Base-by-base conservation (phyloP, 2,797 vertebrate species). In the Pogoniulus pusillus region DNA sequence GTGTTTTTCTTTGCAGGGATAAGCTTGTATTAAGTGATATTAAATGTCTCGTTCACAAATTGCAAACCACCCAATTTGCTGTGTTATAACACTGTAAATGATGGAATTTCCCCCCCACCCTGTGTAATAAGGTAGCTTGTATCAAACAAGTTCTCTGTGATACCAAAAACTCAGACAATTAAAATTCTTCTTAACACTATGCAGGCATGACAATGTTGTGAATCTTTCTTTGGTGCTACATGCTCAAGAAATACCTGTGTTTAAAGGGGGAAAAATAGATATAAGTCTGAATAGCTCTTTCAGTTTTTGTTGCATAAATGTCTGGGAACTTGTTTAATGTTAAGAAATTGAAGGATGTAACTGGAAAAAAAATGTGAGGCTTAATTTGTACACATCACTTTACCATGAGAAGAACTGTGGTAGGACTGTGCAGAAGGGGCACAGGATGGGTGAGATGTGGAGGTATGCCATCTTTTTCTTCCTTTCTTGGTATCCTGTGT, bases 141-240 rank as follows among this genome's bases (percentile, higher is more conserved):
- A 57, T 83, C 10, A 69, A 89, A 85, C 29, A 62, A 64, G 5
- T 90, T 82, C 49, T 77, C 62, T 77, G 47, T 80, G 70, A 85
- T 55, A 80, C 30, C 39, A 83, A 87, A 72, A 82, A 12, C 30
- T 83, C 47, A 77, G 34, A 93, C 91, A 90, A 91, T 80, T 83
- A 73, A 80, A 77, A 49, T 71, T 74, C 7, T 77, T 82, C 43
- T 81, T 73, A 68, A 64, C 15, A 12, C 32, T 64, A 24, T 80
- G 54, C 89, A 93, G 66, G 41, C 13, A 59, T 32, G 49, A 74
- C 39, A 74, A 57, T 64, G 45, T 64, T 83, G 64, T 80, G 47
- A 82, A 49, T 74, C n/a, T 37, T 60, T 60, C 15, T 75, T 75
- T 73, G 18, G 55, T 76, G 24, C 64, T 79, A 16, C 1, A 3